Conservation (phyloP, 1,140 invertebrate species). For the Polypedilum vanderplanki region DNA sequence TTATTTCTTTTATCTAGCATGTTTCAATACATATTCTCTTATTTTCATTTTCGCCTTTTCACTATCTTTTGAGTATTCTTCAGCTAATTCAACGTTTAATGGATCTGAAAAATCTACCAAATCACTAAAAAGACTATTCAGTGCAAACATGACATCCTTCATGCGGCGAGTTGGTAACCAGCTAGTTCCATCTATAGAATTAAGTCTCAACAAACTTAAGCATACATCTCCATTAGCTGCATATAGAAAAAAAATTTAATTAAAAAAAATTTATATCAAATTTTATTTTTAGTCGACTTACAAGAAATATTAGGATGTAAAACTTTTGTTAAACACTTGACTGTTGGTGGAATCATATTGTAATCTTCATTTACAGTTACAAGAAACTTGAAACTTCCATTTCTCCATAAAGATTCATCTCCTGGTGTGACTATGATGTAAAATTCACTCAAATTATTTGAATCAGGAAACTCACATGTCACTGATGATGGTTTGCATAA, state of each 20-base stretch:
- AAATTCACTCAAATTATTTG: constrained; percentile 76
- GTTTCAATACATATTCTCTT: not conserved
- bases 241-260: constrained; percentile 61
- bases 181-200: constrained; percentile 87
- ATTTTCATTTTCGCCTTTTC: not conserved
- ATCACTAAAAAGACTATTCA: constrained; percentile 84
- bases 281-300: not conserved
- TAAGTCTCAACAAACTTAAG: constrained; percentile 81
- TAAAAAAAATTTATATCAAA: not conserved
- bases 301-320: constrained; percentile 53
- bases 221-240: constrained; percentile 93
- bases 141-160: constrained; percentile 92
- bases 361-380: constrained; percentile 88
- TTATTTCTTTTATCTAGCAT: not conserved
- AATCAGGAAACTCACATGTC: constrained; percentile 71
- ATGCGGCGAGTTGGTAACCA: constrained; percentile 90
- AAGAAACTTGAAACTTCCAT: constrained; percentile 78
- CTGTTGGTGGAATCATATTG: constrained; percentile 89
- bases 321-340: constrained; percentile 81
- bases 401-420: constrained; percentile 83
- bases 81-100: not conserved
- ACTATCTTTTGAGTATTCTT: constrained; percentile 3
- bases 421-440: constrained; percentile 63
- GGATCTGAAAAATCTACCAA: not conserved
- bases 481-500: constrained; percentile 74